These are phyloP conservation scores for Actinernus sp. DNA, from an alignment of 92 coral and sea anemone species.

Conservation along the genomic window DNA sequence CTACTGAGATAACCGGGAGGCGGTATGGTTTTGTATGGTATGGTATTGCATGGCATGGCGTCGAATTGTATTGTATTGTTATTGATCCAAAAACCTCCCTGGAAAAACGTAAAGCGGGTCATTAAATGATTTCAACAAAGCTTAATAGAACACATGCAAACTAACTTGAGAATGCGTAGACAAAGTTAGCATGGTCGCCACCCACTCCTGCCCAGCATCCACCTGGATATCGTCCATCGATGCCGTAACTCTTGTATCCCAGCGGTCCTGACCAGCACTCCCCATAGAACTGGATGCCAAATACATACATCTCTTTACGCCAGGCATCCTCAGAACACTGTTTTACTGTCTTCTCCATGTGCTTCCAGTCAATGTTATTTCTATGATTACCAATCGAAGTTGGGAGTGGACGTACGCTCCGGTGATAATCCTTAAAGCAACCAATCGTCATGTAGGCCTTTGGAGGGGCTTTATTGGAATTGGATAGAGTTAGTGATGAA, in stretches of 20 bases:
- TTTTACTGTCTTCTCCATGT: slow-evolving; percentile 47
- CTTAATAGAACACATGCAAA: no score
- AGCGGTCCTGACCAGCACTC: slow-evolving; percentile 84
- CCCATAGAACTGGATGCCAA: slow-evolving; percentile 82
- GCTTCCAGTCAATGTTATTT: slow-evolving; percentile 61
- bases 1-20: no score
- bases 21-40: no score
- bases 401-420: slow-evolving; percentile 60
- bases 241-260: slow-evolving; percentile 47
- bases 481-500: no score
- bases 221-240: slow-evolving; percentile 37
- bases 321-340: slow-evolving; percentile 65
- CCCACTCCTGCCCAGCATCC: slow-evolving; percentile 78
- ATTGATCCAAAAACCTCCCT: no score
- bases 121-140: no score
- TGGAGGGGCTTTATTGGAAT: no score
- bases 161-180: slow-evolving; percentile 67
- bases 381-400: slow-evolving; percentile 52
- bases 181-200: slow-evolving; percentile 30
- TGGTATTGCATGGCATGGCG: no score
- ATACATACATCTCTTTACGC: slow-evolving; percentile 47
- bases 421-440: slow-evolving; percentile 59
- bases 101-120: no score
- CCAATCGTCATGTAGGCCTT: slow-evolving; percentile 50
- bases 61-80: no score